Conservation (phyloP, 2,113 vertebrate genomes). For the Sphyrna mokarran region DNA sequence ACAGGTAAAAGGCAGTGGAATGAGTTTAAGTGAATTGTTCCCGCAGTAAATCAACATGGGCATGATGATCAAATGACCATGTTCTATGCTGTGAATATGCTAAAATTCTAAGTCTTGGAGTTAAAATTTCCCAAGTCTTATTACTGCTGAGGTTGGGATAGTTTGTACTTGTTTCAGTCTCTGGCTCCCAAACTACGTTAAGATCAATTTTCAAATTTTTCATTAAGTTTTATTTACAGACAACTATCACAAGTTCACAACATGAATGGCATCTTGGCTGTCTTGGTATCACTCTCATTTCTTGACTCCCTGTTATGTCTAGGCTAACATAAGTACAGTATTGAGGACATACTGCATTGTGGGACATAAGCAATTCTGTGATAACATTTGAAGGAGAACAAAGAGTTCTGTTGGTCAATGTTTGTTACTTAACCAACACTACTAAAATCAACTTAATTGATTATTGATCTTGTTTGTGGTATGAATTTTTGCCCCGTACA, state of each 20-base stretch:
- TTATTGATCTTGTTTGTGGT: conserved; percentile 17
- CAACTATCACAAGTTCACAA: not conserved
- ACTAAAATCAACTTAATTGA: conserved; percentile 8
- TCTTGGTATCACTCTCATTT: not conserved
- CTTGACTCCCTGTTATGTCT: not conserved
- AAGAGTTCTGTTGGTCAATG: not conserved
- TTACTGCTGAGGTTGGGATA: not conserved
- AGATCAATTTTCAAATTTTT: not conserved
- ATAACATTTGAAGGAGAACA: not conserved
- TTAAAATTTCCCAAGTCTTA: not conserved
- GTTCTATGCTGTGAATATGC: not conserved
- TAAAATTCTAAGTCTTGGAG: not conserved
- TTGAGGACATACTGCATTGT: not conserved
- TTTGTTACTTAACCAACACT: not conserved
- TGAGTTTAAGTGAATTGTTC: not conserved
- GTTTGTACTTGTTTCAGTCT: not conserved
- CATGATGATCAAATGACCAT: not conserved
- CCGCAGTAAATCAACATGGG: not conserved
- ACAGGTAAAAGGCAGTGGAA: not conserved
- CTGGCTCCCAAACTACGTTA: not conserved
- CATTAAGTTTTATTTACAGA: not conserved
- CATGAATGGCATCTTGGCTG: not conserved
- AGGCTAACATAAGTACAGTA: not conserved
- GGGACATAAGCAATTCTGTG: not conserved
- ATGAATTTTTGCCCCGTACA: not conserved